These are phyloP conservation scores for Tyrophagus putrescentiae DNA, from an alignment of 1,140 invertebrate species.

Conservation along the genomic window DNA sequence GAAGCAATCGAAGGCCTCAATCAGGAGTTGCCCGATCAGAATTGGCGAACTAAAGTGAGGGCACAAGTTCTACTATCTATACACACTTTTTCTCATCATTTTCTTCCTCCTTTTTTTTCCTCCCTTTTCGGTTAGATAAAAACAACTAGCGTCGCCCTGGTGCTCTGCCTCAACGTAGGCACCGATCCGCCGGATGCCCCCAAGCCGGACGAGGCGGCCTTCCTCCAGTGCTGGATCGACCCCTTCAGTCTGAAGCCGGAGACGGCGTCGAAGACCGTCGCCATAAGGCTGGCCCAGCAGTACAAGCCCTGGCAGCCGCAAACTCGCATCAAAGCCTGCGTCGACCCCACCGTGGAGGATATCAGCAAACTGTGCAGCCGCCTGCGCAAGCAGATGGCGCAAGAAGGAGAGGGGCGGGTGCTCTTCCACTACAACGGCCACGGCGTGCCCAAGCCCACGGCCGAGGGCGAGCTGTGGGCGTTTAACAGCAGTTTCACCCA, in stretches of 20 bases:
- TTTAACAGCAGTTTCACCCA: slow-evolving; percentile 97
- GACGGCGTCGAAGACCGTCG: slow-evolving; percentile 85
- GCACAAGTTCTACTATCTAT: neutral
- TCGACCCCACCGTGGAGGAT: slow-evolving; percentile 95
- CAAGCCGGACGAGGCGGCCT: slow-evolving; percentile 87
- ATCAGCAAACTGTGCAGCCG: slow-evolving; percentile 92
- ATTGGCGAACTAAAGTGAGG: slow-evolving; percentile 9
- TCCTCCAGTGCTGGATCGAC: slow-evolving; percentile 88
- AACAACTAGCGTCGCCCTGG: slow-evolving; percentile 96
- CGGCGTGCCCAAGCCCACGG: slow-evolving; percentile 92
- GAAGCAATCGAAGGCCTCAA: neutral
- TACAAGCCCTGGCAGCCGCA: slow-evolving; percentile 94
- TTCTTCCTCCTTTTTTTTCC: slow-evolving; percentile 7
- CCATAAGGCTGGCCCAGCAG: slow-evolving; percentile 77
- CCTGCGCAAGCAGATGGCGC: slow-evolving; percentile 86
- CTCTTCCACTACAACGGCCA: slow-evolving; percentile 99
- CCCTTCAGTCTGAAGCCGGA: slow-evolving; percentile 57
- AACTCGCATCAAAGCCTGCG: slow-evolving; percentile 83
- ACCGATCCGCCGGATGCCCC: slow-evolving; percentile 96
- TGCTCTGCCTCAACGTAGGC: slow-evolving; percentile 93
- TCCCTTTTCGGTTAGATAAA: slow-evolving; percentile 58
- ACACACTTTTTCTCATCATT: too few species aligned
- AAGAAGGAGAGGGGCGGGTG: slow-evolving; percentile 94
- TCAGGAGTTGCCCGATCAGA: neutral
- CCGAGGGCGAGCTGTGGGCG: slow-evolving; percentile 98